These are phyloP conservation scores for Hafferia zeledoni DNA, from an alignment of 2,797 vertebrate species.

Conservation along the genomic window DNA sequence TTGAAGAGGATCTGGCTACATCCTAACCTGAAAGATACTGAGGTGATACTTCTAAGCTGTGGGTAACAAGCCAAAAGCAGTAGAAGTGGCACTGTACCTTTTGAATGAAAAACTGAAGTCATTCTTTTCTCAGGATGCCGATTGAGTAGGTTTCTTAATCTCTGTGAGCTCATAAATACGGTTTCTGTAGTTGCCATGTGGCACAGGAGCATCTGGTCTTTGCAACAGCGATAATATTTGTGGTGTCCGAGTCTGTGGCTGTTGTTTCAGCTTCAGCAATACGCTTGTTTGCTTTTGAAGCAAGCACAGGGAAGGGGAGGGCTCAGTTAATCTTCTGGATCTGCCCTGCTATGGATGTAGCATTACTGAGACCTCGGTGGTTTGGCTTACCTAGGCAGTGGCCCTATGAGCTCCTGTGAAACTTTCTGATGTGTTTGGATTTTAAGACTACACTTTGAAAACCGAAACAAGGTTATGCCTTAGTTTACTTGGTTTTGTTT, in stretches of 20 bases:
- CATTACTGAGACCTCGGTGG: neutral
- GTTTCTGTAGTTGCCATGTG: neutral
- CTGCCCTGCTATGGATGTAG: neutral
- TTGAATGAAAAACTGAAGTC: neutral
- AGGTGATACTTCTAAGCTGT: neutral
- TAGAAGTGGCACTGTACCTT: neutral
- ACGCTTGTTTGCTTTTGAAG: neutral
- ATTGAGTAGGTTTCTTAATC: neutral
- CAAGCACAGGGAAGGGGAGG: neutral
- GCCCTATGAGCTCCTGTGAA: neutral
- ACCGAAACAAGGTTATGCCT: neutral
- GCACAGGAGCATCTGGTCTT: neutral
- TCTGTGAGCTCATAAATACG: neutral
- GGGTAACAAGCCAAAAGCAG: neutral
- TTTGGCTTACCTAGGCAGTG: neutral
- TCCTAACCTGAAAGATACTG: neutral
- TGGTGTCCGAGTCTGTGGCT: accelerated
- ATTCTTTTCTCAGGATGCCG: neutral
- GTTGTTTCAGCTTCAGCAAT: neutral
- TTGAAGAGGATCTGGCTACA: neutral
- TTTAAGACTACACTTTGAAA: neutral
- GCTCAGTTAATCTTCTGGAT: neutral
- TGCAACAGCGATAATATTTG: accelerated
- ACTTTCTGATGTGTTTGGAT: neutral
- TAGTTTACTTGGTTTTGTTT: neutral